Conservation (phyloP, 2,888 invertebrate species). For the Chymomyza amoena region DNA sequence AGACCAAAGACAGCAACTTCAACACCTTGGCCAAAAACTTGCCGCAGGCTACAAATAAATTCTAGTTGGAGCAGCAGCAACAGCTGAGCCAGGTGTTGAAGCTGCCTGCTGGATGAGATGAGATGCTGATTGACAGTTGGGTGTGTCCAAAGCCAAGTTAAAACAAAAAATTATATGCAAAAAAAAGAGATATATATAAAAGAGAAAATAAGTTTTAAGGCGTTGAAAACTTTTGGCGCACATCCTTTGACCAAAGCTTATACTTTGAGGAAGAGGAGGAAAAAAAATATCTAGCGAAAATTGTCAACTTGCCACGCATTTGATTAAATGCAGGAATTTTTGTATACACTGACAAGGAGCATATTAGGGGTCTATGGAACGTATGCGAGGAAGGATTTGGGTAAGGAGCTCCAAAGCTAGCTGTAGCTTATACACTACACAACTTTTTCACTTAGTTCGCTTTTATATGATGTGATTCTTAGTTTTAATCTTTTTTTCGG, state of each 20-base stretch:
- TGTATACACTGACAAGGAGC: slow-evolving; percentile 24
- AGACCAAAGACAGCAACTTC: slow-evolving; percentile 12
- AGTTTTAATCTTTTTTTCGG: too few species aligned
- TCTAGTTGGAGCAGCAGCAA: slow-evolving; percentile 25
- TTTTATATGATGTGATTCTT: too few species aligned
- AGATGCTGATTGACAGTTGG: slow-evolving; percentile 41
- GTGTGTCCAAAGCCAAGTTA: slow-evolving; percentile 20
- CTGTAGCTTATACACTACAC: too few species aligned
- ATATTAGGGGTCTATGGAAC: not conserved
- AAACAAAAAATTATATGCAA: not conserved
- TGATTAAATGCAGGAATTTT: slow-evolving; percentile 72
- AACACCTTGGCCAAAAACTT: slow-evolving; percentile 52
- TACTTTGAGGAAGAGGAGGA: not conserved
- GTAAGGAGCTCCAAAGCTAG: too few species aligned
- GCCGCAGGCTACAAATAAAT: slow-evolving; percentile 50
- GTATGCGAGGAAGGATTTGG: not conserved
- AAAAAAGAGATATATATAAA: slow-evolving; percentile 14
- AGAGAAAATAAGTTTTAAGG: slow-evolving; percentile 20
- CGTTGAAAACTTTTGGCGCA: slow-evolving; percentile 13
- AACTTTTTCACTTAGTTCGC: too few species aligned
- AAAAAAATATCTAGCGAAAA: slow-evolving; percentile 40
- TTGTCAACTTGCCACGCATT: slow-evolving; percentile 74
- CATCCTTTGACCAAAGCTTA: slow-evolving; percentile 24
- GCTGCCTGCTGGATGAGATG: not conserved
- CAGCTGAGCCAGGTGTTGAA: slow-evolving; percentile 25